phyloP scores from a whole-genome alignment of 1,140 invertebrate genomes.

The Lanistes nyassanus region DNA sequence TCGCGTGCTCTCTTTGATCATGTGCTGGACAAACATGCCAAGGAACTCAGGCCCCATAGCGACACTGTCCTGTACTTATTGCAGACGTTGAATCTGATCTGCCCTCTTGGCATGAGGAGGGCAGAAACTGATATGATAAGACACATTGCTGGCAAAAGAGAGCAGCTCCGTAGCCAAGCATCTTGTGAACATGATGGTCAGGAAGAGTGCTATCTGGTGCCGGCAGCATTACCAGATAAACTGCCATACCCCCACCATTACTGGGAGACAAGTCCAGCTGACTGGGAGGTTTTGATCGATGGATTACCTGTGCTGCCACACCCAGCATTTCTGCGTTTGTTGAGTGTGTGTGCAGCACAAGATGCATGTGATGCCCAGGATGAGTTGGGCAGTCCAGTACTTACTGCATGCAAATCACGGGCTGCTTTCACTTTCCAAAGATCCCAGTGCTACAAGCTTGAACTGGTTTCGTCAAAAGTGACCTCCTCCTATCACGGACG shows the following conservation, averaged over 20 bases:
- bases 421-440: slow-evolving; percentile 37
- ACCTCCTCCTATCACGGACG: slow-evolving; percentile 25
- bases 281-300: slow-evolving; percentile 37
- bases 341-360: slow-evolving; percentile 35
- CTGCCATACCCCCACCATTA: slow-evolving; percentile 31
- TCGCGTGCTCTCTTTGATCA: slow-evolving; percentile 32
- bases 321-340: slow-evolving; percentile 37
- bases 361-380: slow-evolving; percentile 18
- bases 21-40: slow-evolving; percentile 24
- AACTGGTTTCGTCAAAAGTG: slow-evolving; percentile 23
- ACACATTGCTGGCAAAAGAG: too few relatives aligned
- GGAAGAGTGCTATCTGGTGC: slow-evolving; percentile 34
- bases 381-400: slow-evolving; percentile 22
- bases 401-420: slow-evolving; percentile 33
- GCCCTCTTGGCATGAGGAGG: slow-evolving; percentile 21
- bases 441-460: slow-evolving; percentile 35
- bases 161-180: too few relatives aligned
- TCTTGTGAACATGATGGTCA: background rate
- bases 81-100: slow-evolving; percentile 35
- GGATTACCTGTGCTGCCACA: slow-evolving; percentile 31
- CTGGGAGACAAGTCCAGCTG: slow-evolving; percentile 26
- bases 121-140: background rate
- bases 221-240: slow-evolving; percentile 29
- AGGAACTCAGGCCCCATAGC: background rate
- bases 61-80: slow-evolving; percentile 31